A percentile compares a stretch with the other conserved stretches of the same genome.
Evolutionary conservation across 1,140 invertebrate genomes (phyloP).

Genomic region (Platorchestia sp.): DNA sequence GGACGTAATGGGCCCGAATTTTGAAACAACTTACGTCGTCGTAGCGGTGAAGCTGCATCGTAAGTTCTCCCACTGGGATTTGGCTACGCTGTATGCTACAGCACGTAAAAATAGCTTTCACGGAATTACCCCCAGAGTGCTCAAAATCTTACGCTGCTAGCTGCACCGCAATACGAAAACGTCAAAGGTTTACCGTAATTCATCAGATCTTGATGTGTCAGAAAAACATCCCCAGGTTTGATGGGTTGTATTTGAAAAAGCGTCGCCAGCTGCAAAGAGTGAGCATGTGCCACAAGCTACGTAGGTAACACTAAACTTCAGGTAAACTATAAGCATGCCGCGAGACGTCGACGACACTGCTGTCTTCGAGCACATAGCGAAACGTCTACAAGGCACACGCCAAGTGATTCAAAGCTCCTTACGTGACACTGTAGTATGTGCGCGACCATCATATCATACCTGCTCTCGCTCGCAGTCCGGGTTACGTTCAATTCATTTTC

Average conservation of each 20-base stretch:
- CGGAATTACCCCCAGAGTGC: no score
- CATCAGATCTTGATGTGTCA: no score
- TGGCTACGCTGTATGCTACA: no score
- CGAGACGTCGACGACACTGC: background rate
- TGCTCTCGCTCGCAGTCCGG: background rate
- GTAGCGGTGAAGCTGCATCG: background rate
- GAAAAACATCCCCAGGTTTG: background rate
- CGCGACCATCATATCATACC: background rate
- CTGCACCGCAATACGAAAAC: no score
- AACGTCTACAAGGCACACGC: background rate
- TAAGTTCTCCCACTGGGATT: no score
- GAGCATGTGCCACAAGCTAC: no score
- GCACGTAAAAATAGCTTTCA: no score
- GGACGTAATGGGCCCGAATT: background rate
- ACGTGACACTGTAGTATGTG: background rate
- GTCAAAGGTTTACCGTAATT: no score
- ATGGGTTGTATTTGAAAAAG: background rate
- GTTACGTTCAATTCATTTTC: background rate
- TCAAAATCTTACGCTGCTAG: no score
- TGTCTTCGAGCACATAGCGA: background rate
- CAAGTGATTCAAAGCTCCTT: background rate
- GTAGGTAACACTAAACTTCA: no score
- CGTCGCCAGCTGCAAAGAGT: background rate
- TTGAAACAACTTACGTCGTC: background rate
- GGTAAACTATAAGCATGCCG: background rate